phyloP scores from a whole-genome alignment of 1,140 invertebrate genomes.

The Neodiprion fabricii region DNA sequence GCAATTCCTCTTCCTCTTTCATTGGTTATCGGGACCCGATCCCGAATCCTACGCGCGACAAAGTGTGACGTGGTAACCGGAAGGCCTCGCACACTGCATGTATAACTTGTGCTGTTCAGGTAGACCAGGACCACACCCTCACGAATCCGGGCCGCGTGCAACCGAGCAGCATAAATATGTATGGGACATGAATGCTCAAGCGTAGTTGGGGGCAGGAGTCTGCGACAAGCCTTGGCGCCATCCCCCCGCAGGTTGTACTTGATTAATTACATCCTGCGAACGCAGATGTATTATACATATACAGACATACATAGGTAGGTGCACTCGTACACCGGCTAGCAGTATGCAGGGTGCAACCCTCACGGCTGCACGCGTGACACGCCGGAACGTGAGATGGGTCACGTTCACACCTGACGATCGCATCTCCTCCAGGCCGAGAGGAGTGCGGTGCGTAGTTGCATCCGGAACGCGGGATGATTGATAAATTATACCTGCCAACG shows the following conservation, averaged over 20 bases:
- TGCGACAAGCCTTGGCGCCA: slow-evolving; percentile 27
- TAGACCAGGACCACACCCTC: too few species aligned
- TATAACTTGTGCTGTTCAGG: too few species aligned
- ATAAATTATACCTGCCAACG: too few species aligned
- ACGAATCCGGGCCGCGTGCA: slow-evolving; percentile 31
- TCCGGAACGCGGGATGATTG: too few species aligned
- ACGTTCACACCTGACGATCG: slow-evolving; percentile 1
- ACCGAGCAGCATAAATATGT: slow-evolving; percentile 53
- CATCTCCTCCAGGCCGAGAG: background rate
- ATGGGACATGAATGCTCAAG: slow-evolving; percentile 58
- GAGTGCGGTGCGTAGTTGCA: too few species aligned
- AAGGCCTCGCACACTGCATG: too few species aligned
- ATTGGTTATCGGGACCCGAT: too few species aligned
- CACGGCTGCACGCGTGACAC: slow-evolving; percentile 8
- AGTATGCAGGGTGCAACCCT: background rate
- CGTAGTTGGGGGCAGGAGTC: slow-evolving; percentile 16
- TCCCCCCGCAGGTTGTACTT: slow-evolving; percentile 17
- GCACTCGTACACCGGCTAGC: background rate
- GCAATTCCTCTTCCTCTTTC: too few species aligned
- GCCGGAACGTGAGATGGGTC: background rate
- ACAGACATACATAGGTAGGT: too few species aligned
- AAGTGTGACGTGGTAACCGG: too few species aligned
- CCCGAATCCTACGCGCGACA: too few species aligned
- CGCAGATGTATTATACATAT: too few species aligned
- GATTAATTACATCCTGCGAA: slow-evolving; percentile 5